A percentile compares a stretch with the other conserved stretches of the same genome.
Evolutionary conservation across 2,797 vertebrate genomes (phyloP).

Genomic region (Distichodus sexfasciatus): DNA sequence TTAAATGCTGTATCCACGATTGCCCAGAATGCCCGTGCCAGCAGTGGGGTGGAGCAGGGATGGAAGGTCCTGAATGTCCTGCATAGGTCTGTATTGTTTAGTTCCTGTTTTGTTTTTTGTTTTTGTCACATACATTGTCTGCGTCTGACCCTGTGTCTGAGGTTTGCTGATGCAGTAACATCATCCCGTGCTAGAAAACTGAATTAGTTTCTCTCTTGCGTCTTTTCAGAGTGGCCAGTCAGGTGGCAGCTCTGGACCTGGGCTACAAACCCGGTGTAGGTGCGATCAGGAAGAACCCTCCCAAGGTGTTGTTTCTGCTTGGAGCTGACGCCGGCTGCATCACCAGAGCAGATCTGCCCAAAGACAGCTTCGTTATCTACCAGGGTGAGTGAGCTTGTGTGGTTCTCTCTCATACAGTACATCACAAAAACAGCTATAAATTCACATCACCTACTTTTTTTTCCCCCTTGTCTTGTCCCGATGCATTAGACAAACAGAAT

Average conservation of each 20-base stretch:
- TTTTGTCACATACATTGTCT: background rate
- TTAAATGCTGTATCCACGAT: constrained; percentile 82
- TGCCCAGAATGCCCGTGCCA: constrained; percentile 82
- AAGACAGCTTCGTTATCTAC: constrained; percentile 89
- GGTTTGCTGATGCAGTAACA: background rate
- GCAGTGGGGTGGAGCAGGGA: constrained; percentile 77
- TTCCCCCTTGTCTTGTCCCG: too few species aligned
- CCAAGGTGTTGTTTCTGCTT: constrained; percentile 89
- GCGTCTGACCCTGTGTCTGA: background rate
- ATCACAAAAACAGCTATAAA: background rate
- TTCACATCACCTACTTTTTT: too few species aligned
- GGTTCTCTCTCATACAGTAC: background rate
- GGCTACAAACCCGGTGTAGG: constrained; percentile 96
- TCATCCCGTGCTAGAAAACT: too few species aligned
- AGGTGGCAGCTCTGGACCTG: constrained; percentile 94
- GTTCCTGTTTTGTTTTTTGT: background rate
- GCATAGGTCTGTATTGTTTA: constrained; percentile 65
- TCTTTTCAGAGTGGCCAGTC: constrained; percentile 88
- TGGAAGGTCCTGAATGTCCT: constrained; percentile 95
- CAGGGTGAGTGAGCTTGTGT: constrained; percentile 81
- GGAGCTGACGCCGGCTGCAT: constrained; percentile 91
- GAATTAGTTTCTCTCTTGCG: background rate
- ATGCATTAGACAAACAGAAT: too few species aligned
- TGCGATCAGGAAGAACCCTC: constrained; percentile 84
- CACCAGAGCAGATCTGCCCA: constrained; percentile 88